Evolutionary conservation across 2,113 vertebrate species (phyloP).

Genomic region (Bambusicola thoracicus): DNA sequence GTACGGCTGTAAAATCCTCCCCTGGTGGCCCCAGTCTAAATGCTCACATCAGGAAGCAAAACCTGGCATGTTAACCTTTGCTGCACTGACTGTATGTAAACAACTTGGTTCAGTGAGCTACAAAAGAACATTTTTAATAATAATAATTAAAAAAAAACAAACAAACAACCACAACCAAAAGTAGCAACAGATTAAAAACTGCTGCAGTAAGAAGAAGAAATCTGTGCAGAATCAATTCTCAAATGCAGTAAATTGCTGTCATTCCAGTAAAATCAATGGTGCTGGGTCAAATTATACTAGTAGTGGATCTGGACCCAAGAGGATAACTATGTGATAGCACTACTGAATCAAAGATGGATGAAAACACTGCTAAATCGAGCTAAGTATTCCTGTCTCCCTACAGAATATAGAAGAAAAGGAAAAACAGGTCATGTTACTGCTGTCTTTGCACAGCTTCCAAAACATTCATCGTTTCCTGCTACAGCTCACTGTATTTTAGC

Average conservation of each 20-base stretch:
- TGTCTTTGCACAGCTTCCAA: constrained; percentile 20
- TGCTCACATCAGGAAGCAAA: not conserved
- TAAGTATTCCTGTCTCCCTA: not conserved
- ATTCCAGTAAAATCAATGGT: not conserved
- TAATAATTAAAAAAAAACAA: not conserved
- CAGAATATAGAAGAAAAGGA: not conserved
- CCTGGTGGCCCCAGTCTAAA: not conserved
- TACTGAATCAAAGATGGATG: not conserved
- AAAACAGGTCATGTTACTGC: not conserved
- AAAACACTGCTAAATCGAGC: not conserved
- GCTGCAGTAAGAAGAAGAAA: not conserved
- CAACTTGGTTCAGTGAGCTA: not conserved
- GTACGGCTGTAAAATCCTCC: not conserved
- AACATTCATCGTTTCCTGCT: not conserved
- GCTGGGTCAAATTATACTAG: not conserved
- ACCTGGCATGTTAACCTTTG: not conserved
- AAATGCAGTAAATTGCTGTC: not conserved
- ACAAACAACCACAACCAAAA: not conserved
- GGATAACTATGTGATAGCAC: not conserved
- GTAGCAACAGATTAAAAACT: not conserved
- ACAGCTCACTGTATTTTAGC: not conserved
- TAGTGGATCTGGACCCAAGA: not conserved
- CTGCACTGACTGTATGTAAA: not conserved
- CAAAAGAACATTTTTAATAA: not conserved
- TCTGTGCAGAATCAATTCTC: not conserved